Evolutionary conservation across 2,888 invertebrate genomes (phyloP).

Genomic region (Muschampia plurimacula): DNA sequence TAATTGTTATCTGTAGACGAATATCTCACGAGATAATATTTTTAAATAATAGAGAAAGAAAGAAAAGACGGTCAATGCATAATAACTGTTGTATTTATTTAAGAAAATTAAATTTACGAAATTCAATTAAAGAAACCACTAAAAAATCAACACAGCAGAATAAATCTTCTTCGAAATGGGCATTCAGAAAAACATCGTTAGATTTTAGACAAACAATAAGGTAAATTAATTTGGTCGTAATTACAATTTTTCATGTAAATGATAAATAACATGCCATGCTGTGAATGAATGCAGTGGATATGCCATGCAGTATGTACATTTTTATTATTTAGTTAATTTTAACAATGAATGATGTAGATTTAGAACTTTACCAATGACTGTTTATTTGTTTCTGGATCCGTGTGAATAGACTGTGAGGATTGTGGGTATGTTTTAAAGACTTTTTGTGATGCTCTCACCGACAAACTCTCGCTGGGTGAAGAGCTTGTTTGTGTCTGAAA

Average conservation of each 20-base stretch:
- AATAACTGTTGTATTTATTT: neutral
- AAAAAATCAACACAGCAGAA: neutral
- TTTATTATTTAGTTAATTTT: neutral
- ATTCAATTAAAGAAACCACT: neutral
- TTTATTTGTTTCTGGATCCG: slow-evolving; percentile 69
- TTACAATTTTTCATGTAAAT: neutral
- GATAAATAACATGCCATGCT: slow-evolving; percentile 1
- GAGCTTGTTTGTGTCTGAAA: slow-evolving; percentile 81
- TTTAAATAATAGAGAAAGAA: neutral
- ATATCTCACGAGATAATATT: neutral
- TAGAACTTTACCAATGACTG: slow-evolving; percentile 71
- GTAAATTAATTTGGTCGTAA: neutral
- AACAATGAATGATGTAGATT: slow-evolving; percentile 18
- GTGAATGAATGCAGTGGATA: neutral
- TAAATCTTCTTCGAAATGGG: neutral
- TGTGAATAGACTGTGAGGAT: slow-evolving; percentile 71
- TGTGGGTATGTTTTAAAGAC: slow-evolving; percentile 74
- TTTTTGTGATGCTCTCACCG: slow-evolving; percentile 83
- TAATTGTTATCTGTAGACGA: neutral
- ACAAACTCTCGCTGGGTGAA: slow-evolving; percentile 78
- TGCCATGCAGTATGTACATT: neutral
- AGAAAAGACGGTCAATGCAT: neutral
- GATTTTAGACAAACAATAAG: too few relatives aligned
- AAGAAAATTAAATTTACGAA: neutral
- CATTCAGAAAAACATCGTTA: too few relatives aligned